A percentile compares a stretch with the other conserved stretches of the same genome.
phyloP scores from a whole-genome alignment of 2,113 vertebrate species.

The Psittacus erithacus region DNA sequence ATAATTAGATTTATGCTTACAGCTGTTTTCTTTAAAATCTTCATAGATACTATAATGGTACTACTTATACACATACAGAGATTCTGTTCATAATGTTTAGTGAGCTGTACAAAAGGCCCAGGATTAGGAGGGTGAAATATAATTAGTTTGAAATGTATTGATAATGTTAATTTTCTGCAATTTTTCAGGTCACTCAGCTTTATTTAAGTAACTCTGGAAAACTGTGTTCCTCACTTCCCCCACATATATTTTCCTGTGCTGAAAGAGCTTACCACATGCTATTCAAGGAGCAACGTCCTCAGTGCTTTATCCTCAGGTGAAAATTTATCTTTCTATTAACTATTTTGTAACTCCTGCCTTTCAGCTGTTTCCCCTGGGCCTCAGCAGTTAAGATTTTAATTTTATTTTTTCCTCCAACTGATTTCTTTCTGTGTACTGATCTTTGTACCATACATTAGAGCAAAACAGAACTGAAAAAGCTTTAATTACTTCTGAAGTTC shows the following conservation, averaged over 20 bases:
- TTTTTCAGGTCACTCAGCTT: conserved; percentile 89
- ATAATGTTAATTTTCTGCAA: background rate
- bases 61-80: background rate
- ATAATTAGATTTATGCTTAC: background rate
- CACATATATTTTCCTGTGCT: conserved; percentile 93
- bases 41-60: background rate
- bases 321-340: conserved; percentile 38
- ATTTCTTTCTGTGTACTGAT: conserved; percentile 17
- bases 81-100: background rate
- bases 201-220: conserved; percentile 88
- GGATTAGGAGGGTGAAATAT: background rate
- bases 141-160: background rate
- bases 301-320: conserved; percentile 95
- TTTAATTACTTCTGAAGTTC: conserved; percentile 44
- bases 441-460: background rate
- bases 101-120: background rate
- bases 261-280: conserved; percentile 93
- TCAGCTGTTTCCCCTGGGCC: background rate
- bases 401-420: background rate
- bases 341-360: conserved; percentile 14
- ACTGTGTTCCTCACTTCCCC: conserved; percentile 87
- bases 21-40: background rate
- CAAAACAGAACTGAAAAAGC: background rate
- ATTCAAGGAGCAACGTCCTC: conserved; percentile 86
- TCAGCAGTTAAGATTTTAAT: background rate